These are phyloP conservation scores for Cossypha heuglini DNA, from an alignment of 2,797 vertebrate species.

Conservation along the genomic window DNA sequence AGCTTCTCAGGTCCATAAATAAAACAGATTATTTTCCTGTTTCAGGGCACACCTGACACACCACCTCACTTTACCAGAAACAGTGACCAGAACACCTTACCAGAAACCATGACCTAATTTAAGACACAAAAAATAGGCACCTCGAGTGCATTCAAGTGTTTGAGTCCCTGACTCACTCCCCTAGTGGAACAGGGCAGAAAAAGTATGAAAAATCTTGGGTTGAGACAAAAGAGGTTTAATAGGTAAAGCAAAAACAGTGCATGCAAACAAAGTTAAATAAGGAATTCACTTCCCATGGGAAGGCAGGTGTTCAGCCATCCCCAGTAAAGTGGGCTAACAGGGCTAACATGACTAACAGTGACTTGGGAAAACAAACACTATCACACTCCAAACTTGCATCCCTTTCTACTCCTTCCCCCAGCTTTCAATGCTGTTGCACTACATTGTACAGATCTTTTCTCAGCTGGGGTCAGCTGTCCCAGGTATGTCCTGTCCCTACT, in stretches of 20 bases:
- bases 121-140: not conserved
- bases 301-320: not conserved
- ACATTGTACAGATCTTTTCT: not conserved
- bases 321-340: accelerated
- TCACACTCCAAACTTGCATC: not conserved
- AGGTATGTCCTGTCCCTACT: not conserved
- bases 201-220: not conserved
- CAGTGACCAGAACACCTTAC: not conserved
- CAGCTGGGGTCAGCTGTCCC: not conserved
- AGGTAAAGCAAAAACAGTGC: not conserved
- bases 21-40: not conserved
- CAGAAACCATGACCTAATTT: not conserved
- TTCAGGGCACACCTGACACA: not conserved
- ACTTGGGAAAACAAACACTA: not conserved
- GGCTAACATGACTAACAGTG: too few relatives aligned
- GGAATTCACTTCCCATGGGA: not conserved
- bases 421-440: too few relatives aligned
- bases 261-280: not conserved
- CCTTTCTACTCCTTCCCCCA: not conserved
- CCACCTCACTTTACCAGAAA: not conserved
- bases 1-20: not conserved
- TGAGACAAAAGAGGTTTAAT: not conserved
- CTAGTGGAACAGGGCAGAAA: not conserved
- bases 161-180: not conserved
- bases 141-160: not conserved